Percentiles rank a stretch among this genome's conserved stretches.
These are phyloP conservation scores for Luffia ferchaultella DNA, from an alignment of 2,888 invertebrate species.

Conservation along the genomic window DNA sequence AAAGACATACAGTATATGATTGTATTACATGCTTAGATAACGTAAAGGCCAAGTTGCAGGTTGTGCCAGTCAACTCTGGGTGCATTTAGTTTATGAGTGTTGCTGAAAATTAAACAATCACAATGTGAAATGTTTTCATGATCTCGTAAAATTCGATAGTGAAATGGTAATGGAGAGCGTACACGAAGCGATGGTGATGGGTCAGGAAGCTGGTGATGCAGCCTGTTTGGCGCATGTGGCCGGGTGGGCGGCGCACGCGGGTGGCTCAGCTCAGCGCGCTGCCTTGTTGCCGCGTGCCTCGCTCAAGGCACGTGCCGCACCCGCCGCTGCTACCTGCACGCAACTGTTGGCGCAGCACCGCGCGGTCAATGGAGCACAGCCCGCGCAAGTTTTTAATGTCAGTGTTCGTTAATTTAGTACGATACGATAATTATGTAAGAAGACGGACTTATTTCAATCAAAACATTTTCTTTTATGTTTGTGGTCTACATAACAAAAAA, in stretches of 20 bases:
- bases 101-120: too few relatives aligned
- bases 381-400: slow-evolving; percentile 73
- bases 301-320: slow-evolving; percentile 82
- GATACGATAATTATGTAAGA: too few relatives aligned
- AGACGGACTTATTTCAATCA: too few relatives aligned
- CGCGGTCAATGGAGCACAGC: slow-evolving; percentile 72
- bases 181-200: slow-evolving; percentile 86
- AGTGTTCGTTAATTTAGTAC: slow-evolving; percentile 12
- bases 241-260: slow-evolving; percentile 73
- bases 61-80: too few relatives aligned
- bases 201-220: slow-evolving; percentile 88
- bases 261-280: slow-evolving; percentile 24
- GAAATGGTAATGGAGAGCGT: slow-evolving; percentile 81
- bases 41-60: too few relatives aligned
- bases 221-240: slow-evolving; percentile 86
- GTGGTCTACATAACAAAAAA: too few relatives aligned
- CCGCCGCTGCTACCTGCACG: slow-evolving; percentile 78
- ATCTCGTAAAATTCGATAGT: too few relatives aligned
- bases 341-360: slow-evolving; percentile 77
- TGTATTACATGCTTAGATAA: too few relatives aligned
- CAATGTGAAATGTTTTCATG: too few relatives aligned
- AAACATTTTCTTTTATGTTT: too few relatives aligned
- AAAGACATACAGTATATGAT: too few relatives aligned
- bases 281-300: slow-evolving; percentile 61
- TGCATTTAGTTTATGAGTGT: too few relatives aligned